A percentile compares a stretch with the other conserved stretches of the same genome.
These are phyloP conservation scores for Alosa sapidissima DNA, from an alignment of 2,797 vertebrate genomes.

Conservation along the genomic window DNA sequence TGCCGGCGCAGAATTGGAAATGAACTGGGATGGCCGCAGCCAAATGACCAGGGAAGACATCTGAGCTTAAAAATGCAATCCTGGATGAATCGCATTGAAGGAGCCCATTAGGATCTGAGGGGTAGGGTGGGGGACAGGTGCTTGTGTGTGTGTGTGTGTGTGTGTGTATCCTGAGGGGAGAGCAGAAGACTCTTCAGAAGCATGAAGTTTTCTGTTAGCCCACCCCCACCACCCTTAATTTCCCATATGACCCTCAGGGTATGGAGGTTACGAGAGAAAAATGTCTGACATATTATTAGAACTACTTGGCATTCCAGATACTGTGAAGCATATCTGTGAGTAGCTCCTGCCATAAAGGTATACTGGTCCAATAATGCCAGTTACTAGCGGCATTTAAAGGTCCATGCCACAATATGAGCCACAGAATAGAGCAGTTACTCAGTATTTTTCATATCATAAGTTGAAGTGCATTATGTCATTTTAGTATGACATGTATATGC, in stretches of 20 bases:
- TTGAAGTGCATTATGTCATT: neutral
- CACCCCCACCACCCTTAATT: neutral
- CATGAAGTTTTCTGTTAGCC: conserved; percentile 23
- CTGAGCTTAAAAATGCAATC: conserved; percentile 27
- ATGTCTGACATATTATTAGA: neutral
- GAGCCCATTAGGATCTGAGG: conserved; percentile 4
- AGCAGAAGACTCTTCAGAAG: neutral
- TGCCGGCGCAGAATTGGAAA: conserved; percentile 31
- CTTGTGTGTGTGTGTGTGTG: neutral
- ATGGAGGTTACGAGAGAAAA: neutral
- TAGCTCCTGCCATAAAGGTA: neutral
- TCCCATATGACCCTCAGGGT: neutral
- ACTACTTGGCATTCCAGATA: neutral
- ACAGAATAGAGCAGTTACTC: too few species aligned
- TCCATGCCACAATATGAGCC: too few species aligned
- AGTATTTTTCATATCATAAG: too few species aligned
- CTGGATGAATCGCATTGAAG: conserved; percentile 31
- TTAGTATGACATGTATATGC: neutral
- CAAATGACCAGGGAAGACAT: conserved; percentile 35
- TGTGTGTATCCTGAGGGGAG: neutral
- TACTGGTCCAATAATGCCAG: neutral
- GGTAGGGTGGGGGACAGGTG: neutral
- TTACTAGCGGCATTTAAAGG: neutral
- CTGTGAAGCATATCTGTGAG: neutral
- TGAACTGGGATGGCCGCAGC: conserved; percentile 32